phyloP scores from a whole-genome alignment of 2,888 invertebrate genomes.

The Cephus runcator region DNA sequence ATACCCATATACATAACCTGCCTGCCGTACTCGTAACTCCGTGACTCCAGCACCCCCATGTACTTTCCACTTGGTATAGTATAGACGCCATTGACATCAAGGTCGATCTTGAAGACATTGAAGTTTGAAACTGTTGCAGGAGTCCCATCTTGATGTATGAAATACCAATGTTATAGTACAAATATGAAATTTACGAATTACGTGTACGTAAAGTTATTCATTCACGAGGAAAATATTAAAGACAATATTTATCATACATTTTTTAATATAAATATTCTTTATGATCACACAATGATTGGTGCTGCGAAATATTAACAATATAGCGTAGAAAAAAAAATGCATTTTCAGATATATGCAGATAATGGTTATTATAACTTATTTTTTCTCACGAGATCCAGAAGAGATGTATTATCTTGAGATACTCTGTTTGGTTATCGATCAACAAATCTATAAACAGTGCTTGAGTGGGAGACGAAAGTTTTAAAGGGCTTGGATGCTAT shows the following conservation, averaged over 20 bases:
- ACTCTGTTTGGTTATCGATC: background rate
- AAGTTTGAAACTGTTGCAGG: background rate
- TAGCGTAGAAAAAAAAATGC: background rate
- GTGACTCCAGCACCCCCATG: background rate
- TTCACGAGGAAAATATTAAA: background rate
- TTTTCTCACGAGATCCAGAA: constrained; percentile 31
- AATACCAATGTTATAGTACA: background rate
- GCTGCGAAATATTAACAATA: background rate
- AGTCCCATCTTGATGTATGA: background rate
- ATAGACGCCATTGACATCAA: background rate
- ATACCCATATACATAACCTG: constrained; percentile 31
- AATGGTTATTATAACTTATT: constrained; percentile 33
- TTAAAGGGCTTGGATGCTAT: background rate
- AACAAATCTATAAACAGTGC: background rate
- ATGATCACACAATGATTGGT: background rate
- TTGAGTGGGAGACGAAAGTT: background rate
- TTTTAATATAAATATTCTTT: background rate
- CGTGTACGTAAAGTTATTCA: background rate
- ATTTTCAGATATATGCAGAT: constrained; percentile 1
- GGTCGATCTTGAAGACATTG: background rate
- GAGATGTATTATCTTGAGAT: background rate
- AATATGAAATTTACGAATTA: background rate
- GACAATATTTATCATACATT: background rate
- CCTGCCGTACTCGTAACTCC: constrained; percentile 8
- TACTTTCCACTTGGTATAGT: background rate